A percentile compares a stretch with the other conserved stretches of the same genome.
phyloP scores from a whole-genome alignment of 2,113 vertebrate genomes.

The Martes martes region DNA sequence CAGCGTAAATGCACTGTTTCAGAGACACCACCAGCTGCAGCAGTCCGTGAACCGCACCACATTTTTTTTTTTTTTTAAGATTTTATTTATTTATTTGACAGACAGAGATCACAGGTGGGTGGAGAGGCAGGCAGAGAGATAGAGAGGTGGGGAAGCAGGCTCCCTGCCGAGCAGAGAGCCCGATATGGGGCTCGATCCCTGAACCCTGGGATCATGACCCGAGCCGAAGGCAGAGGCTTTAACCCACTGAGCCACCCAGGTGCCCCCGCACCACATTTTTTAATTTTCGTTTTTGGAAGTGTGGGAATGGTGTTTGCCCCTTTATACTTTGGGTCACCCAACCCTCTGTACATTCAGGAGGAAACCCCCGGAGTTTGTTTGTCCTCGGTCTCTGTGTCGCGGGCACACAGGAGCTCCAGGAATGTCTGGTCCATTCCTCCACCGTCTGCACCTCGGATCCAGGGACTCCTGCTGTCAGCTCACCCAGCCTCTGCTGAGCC shows the following conservation, averaged over 20 bases:
- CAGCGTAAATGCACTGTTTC: neutral
- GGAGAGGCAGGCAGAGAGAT: too few species aligned
- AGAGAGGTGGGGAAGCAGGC: too few species aligned
- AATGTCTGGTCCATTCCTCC: neutral
- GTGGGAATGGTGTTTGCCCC: neutral
- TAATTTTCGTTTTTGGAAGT: neutral
- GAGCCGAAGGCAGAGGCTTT: too few species aligned
- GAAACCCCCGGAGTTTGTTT: neutral
- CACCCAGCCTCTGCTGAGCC: slow-evolving; percentile 80
- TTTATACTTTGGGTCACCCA: neutral
- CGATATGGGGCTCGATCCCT: too few species aligned
- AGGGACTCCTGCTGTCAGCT: slow-evolving; percentile 69
- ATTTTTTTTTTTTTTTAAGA: too few species aligned
- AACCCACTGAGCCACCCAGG: too few species aligned
- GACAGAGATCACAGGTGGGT: too few species aligned
- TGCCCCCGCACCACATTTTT: too few species aligned
- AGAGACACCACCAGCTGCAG: neutral
- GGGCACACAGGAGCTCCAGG: neutral
- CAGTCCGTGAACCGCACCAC: neutral
- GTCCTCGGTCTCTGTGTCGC: neutral
- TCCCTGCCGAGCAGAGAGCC: too few species aligned
- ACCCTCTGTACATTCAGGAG: neutral
- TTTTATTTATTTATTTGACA: too few species aligned
- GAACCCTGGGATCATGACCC: too few species aligned
- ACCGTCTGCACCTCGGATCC: neutral